phyloP scores from a whole-genome alignment of 2,113 vertebrate genomes.

The Acrocephalus arundinaceus region DNA sequence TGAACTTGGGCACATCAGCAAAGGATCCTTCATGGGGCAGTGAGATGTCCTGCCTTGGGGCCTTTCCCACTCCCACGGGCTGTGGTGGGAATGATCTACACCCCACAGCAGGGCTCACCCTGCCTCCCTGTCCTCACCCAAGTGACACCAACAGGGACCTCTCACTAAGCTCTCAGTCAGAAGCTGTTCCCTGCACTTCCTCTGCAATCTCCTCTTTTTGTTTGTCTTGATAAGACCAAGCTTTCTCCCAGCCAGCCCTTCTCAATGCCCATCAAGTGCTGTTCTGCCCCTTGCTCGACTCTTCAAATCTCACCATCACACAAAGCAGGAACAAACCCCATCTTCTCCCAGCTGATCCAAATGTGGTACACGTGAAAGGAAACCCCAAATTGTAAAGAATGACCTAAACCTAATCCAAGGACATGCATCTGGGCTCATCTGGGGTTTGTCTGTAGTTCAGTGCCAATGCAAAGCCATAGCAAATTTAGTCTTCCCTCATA shows the following conservation, averaged over 20 bases:
- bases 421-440: neutral
- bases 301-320: neutral
- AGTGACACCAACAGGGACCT: neutral
- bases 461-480: neutral
- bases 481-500: neutral
- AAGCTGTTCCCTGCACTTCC: neutral
- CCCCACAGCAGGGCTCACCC: neutral
- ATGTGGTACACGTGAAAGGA: neutral
- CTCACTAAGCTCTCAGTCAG: neutral
- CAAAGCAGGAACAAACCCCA: neutral
- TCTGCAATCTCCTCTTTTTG: neutral
- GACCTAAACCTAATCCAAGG: neutral
- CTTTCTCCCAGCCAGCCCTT: neutral
- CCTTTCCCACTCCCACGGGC: neutral
- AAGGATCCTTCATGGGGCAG: neutral
- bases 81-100: rapidly evolving
- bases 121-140: neutral
- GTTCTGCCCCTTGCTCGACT: neutral
- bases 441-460: neutral
- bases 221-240: neutral
- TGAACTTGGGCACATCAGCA: neutral
- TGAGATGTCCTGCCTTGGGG: neutral
- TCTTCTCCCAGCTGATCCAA: neutral
- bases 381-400: neutral
- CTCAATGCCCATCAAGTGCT: neutral